Conservation (phyloP, 2,888 invertebrate species). For the Eulithis prunata region DNA sequence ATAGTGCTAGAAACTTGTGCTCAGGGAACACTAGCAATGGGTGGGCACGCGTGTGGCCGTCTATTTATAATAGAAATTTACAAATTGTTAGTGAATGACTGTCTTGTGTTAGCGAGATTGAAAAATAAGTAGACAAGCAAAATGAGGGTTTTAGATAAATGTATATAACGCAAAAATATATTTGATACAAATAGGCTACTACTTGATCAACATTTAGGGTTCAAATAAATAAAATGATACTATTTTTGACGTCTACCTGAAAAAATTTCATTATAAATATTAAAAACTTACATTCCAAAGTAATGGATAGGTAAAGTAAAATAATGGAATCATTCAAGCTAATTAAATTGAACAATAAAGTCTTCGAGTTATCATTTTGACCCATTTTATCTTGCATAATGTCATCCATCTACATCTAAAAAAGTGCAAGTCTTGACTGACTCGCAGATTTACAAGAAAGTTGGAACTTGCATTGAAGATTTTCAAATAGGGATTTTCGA, state of each 20-base stretch:
- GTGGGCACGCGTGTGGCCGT: conserved; percentile 9
- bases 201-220: no score
- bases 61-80: conserved; percentile 10
- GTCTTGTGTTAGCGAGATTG: background rate
- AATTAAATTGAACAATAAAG: conserved; percentile 80
- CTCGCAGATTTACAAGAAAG: no score
- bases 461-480: no score
- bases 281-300: conserved; percentile 18
- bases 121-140: background rate
- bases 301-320: conserved; percentile 39
- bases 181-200: no score
- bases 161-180: no score
- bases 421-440: no score
- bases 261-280: background rate
- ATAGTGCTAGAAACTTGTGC: background rate
- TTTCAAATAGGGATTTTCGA: no score
- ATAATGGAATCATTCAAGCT: conserved; percentile 75
- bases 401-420: conserved; percentile 76
- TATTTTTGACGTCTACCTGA: no score
- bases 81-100: conserved; percentile 6
- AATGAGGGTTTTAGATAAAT: no score
- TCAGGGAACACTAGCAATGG: background rate
- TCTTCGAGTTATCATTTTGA: conserved; percentile 71
- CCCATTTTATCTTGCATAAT: conserved; percentile 77
- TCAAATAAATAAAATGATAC: no score